phyloP scores from a whole-genome alignment of 2,797 vertebrate species.

The Syndactyla subalaris region DNA sequence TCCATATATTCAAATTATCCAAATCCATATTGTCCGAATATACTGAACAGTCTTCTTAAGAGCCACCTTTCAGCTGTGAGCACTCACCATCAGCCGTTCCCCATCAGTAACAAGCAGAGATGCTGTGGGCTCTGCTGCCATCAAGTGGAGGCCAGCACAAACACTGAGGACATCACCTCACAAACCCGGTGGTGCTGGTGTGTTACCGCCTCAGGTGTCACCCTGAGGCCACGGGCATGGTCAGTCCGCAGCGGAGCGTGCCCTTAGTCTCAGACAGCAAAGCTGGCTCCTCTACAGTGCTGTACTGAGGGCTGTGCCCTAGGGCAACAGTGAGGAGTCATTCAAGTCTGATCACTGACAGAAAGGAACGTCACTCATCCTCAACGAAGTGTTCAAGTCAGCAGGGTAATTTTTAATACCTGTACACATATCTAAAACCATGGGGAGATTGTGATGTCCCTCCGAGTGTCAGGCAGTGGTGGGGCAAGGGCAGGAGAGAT shows the following conservation, averaged over 20 bases:
- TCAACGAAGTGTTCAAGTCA: rapidly evolving
- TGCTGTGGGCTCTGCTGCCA: slow-evolving; percentile 71
- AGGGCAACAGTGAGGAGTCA: background rate
- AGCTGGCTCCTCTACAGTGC: background rate
- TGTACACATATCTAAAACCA: background rate
- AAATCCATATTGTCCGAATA: background rate
- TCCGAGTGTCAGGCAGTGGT: background rate
- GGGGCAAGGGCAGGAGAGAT: background rate
- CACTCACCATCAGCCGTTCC: rapidly evolving
- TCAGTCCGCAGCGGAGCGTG: rapidly evolving
- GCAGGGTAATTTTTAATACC: background rate
- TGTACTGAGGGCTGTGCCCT: background rate
- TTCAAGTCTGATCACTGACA: background rate
- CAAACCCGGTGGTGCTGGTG: rapidly evolving
- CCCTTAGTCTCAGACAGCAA: background rate
- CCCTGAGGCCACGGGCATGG: background rate
- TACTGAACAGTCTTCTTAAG: background rate
- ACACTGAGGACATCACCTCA: background rate
- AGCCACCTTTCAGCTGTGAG: background rate
- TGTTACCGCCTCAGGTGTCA: rapidly evolving
- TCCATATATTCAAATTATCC: background rate
- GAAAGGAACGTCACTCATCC: background rate
- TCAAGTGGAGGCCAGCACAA: slow-evolving; percentile 58
- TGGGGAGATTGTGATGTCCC: background rate
- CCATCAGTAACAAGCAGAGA: background rate